Evolutionary conservation across 2,888 invertebrate genomes (phyloP).

Genomic region (Drepanosiphum platanoidis): DNA sequence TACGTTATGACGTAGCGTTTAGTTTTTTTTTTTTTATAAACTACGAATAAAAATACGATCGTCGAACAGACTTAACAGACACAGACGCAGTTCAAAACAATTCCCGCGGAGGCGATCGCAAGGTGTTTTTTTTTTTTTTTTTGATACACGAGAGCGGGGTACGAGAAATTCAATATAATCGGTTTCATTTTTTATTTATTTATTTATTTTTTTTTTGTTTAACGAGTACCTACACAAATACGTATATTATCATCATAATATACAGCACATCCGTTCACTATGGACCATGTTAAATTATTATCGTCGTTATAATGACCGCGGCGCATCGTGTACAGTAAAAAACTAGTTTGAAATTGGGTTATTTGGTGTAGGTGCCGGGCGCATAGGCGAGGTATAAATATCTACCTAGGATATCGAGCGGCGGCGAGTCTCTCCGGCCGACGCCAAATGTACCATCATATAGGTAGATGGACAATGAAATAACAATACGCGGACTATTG

Average conservation of each 20-base stretch:
- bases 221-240: neutral
- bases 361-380: neutral
- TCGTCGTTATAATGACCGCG: neutral
- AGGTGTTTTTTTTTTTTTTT: neutral
- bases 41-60: no score
- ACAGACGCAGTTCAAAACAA: neutral
- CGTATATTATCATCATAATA: neutral
- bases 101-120: no score
- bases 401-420: neutral
- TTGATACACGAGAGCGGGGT: neutral
- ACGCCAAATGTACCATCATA: neutral
- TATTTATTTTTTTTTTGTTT: neutral
- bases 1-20: no score
- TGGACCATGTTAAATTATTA: neutral
- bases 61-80: no score
- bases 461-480: neutral
- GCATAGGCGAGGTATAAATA: neutral
- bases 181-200: neutral
- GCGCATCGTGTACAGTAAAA: neutral
- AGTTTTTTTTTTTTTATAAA: no score
- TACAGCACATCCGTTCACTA: neutral
- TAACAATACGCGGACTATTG: neutral
- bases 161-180: neutral
- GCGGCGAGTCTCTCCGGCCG: neutral
- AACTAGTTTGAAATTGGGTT: slow-evolving; percentile 32